Evolutionary conservation across 2,888 invertebrate species (phyloP).

Genomic region (Gymnocheta viridis): DNA sequence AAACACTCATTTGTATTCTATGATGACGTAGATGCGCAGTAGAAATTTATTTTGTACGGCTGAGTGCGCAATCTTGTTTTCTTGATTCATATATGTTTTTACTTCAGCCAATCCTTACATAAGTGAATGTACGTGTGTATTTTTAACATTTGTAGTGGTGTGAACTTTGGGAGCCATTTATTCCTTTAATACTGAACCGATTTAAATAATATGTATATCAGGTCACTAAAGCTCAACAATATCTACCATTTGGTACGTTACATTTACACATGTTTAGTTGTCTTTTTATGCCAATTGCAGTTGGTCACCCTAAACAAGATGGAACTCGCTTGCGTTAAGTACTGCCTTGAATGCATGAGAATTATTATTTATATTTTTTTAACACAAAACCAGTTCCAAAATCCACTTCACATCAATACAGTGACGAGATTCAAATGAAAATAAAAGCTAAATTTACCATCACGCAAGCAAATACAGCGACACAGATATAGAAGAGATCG

Average conservation of each 20-base stretch:
- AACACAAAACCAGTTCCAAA: constrained; percentile 17
- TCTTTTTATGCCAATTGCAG: background rate
- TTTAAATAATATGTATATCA: too few species aligned
- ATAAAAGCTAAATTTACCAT: constrained; percentile 24
- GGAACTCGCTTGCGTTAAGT: background rate
- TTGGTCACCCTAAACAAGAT: background rate
- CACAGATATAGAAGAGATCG: background rate
- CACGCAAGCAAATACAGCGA: background rate
- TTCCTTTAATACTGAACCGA: too few species aligned
- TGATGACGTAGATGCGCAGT: too few species aligned
- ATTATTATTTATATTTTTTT: background rate
- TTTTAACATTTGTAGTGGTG: too few species aligned
- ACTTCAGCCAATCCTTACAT: too few species aligned
- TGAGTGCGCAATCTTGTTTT: too few species aligned
- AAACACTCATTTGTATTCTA: too few species aligned
- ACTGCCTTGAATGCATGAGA: constrained; percentile 5
- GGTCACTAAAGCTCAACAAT: too few species aligned
- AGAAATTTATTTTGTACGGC: too few species aligned
- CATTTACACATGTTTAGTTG: background rate
- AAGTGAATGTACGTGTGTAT: too few species aligned
- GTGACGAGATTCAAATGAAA: constrained; percentile 26
- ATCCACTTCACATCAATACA: background rate
- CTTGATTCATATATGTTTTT: too few species aligned
- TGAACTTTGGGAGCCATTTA: too few species aligned
- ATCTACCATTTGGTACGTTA: background rate